Conservation (phyloP, 1,140 invertebrate species). For the Matsumurasca onukii region DNA sequence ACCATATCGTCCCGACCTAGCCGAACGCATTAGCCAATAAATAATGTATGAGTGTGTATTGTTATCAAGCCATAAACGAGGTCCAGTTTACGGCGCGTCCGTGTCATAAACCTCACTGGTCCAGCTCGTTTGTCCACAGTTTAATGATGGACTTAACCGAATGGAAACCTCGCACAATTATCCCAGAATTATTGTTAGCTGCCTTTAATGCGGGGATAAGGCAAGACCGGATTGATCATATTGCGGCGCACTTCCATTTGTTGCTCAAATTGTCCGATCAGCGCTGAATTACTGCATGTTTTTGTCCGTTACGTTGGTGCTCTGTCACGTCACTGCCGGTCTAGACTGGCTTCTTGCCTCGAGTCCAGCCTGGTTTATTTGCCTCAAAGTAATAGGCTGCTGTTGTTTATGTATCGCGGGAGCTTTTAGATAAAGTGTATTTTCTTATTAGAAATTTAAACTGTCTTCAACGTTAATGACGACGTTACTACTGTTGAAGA, state of each 20-base stretch:
- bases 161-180: slow-evolving; percentile 1
- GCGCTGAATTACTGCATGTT: too few relatives aligned
- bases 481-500: too few relatives aligned
- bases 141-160: slow-evolving; percentile 1
- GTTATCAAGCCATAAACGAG: neutral
- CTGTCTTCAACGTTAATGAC: too few relatives aligned
- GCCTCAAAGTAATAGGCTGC: too few relatives aligned
- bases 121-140: neutral
- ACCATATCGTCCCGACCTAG: neutral
- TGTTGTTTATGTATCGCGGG: too few relatives aligned
- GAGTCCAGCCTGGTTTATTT: too few relatives aligned
- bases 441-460: too few relatives aligned
- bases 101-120: neutral
- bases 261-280: neutral
- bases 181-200: slow-evolving; percentile 1
- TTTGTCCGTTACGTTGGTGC: too few relatives aligned
- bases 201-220: neutral
- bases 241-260: neutral
- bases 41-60: neutral
- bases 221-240: neutral
- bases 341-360: too few relatives aligned
- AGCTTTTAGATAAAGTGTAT: too few relatives aligned
- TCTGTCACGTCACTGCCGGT: too few relatives aligned
- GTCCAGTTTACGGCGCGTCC: neutral
- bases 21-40: neutral